phyloP scores from a whole-genome alignment of 2,888 invertebrate genomes.

The Tipula unca region DNA sequence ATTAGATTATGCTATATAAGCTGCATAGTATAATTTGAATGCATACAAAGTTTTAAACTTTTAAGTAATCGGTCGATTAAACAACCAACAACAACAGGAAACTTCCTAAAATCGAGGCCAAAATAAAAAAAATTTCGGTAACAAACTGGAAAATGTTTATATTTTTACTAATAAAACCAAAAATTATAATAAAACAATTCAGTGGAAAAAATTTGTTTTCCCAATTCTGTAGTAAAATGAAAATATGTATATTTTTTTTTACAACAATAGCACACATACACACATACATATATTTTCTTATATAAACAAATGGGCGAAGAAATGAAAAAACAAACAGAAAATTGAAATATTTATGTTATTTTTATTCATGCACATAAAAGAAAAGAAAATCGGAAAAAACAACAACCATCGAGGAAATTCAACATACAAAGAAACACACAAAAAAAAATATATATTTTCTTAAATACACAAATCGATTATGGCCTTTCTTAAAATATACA shows the following conservation, averaged over 20 bases:
- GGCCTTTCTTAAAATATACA: background rate
- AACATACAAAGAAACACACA: background rate
- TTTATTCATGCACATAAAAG: background rate
- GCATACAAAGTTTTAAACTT: background rate
- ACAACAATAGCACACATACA: background rate
- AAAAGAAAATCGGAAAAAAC: background rate
- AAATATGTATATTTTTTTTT: background rate
- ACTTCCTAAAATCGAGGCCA: background rate
- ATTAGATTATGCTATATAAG: background rate
- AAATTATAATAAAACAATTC: background rate
- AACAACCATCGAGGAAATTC: background rate
- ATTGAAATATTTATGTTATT: background rate
- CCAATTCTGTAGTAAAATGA: background rate
- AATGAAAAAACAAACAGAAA: background rate
- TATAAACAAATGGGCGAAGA: background rate
- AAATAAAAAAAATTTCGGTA: background rate
- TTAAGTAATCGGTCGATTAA: background rate
- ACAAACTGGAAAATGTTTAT: background rate
- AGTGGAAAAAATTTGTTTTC: background rate
- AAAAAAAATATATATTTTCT: background rate
- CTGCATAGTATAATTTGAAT: too few species aligned
- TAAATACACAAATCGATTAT: conserved; percentile 2
- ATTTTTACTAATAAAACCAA: background rate
- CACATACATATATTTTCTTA: background rate
- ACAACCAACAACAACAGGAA: background rate